These are phyloP conservation scores for Caenorhabditis auriculariae DNA, from an alignment of 2,888 invertebrate genomes.

Conservation along the genomic window DNA sequence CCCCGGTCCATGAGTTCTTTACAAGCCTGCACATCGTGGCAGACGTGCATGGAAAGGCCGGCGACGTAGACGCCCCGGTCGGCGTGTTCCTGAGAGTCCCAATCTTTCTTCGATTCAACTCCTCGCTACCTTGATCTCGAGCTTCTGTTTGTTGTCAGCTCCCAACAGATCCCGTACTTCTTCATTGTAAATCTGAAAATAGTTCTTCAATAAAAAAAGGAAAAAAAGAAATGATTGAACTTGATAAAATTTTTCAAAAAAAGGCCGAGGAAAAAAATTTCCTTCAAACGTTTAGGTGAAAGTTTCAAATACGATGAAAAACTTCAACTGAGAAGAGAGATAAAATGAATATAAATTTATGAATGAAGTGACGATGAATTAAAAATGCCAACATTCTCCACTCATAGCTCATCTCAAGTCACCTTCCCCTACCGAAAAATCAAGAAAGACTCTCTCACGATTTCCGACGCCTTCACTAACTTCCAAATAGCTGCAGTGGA, in stretches of 20 bases:
- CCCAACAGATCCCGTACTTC: constrained; percentile 76
- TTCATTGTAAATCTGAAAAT: constrained; percentile 77
- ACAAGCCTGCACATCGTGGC: constrained; percentile 77
- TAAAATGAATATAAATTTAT: too few relatives aligned
- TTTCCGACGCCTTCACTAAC: constrained; percentile 32
- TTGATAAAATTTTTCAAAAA: neutral
- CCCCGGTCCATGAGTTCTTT: constrained; percentile 76
- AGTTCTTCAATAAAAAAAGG: too few relatives aligned
- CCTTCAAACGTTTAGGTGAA: neutral
- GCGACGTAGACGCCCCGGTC: constrained; percentile 61
- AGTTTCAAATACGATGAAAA: neutral
- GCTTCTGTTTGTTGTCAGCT: constrained; percentile 69
- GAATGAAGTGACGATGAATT: too few relatives aligned
- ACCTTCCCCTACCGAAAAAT: too few relatives aligned
- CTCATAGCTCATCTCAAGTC: too few relatives aligned
- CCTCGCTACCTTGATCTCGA: constrained; percentile 72
- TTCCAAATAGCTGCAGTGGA: constrained; percentile 79
- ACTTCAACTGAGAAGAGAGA: neutral
- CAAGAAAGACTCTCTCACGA: too few relatives aligned
- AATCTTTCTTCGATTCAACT: neutral
- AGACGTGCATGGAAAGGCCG: constrained; percentile 75
- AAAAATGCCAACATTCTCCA: too few relatives aligned
- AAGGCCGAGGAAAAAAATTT: neutral
- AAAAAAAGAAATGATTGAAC: neutral
- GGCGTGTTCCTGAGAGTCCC: constrained; percentile 28